A percentile compares a stretch with the other conserved stretches of the same genome.
These are phyloP conservation scores for Dasyornis broadbenti DNA, from an alignment of 2,113 vertebrate species.

Conservation along the genomic window DNA sequence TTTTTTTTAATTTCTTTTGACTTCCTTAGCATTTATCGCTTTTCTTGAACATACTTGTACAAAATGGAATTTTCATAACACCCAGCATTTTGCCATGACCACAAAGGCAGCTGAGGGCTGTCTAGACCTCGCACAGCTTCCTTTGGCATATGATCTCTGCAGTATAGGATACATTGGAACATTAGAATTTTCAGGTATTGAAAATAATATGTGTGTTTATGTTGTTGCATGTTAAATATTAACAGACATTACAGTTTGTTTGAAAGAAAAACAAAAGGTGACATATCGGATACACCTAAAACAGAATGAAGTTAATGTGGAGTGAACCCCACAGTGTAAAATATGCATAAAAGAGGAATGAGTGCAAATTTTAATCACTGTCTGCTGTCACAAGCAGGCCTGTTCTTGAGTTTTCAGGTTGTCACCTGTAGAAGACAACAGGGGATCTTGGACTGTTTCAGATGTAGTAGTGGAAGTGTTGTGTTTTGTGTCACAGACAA, in stretches of 20 bases:
- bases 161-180: neutral
- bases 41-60: neutral
- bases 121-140: neutral
- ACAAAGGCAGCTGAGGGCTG: neutral
- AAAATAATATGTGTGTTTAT: neutral
- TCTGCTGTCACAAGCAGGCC: neutral
- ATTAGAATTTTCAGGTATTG: neutral
- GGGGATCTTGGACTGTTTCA: neutral
- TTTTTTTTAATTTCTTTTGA: neutral
- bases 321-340: neutral
- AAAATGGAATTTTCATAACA: neutral
- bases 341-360: neutral
- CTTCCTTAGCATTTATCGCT: neutral
- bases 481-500: neutral
- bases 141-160: neutral
- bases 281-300: neutral
- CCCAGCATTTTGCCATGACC: neutral
- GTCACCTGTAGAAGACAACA: neutral
- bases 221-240: neutral
- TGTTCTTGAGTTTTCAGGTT: neutral
- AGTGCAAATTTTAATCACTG: neutral
- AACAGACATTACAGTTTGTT: neutral
- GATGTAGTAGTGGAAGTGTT: neutral
- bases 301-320: neutral
- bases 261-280: neutral